Conservation (phyloP, 2,888 invertebrate genomes). For the Itoplectis maculator region DNA sequence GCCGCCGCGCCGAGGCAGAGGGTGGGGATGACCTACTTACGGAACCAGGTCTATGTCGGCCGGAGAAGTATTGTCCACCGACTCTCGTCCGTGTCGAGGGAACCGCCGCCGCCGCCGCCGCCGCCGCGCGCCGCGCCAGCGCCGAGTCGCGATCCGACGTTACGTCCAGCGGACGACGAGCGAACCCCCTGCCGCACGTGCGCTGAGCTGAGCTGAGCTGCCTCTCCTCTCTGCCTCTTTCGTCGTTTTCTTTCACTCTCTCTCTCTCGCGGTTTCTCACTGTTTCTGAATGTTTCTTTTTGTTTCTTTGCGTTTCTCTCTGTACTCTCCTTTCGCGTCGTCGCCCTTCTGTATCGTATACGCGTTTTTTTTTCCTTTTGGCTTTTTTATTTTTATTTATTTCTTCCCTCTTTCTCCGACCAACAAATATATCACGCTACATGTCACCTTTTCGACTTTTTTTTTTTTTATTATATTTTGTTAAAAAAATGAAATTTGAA, state of each 20-base stretch:
- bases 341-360: not conserved
- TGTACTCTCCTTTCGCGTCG: too few species aligned
- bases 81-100: too few species aligned
- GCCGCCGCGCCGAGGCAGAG: too few species aligned
- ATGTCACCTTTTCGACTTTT: too few species aligned
- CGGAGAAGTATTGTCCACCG: slow-evolving; percentile 83
- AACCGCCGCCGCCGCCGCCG: too few species aligned
- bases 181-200: slow-evolving; percentile 60
- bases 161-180: slow-evolving; percentile 50
- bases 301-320: not conserved
- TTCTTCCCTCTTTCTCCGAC: not conserved
- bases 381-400: slow-evolving; percentile 27
- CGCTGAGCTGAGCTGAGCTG: slow-evolving; percentile 10
- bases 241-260: not conserved
- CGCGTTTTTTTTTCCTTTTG: slow-evolving; percentile 29
- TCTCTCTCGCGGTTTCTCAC: not conserved
- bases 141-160: slow-evolving; percentile 37
- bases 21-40: slow-evolving; percentile 93
- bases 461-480: too few species aligned
- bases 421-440: too few species aligned
- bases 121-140: too few species aligned
- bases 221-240: slow-evolving; percentile 22
- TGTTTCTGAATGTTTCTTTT: not conserved
- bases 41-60: slow-evolving; percentile 96
- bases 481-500: too few species aligned